Percentiles rank a stretch among this genome's conserved stretches.
Conservation (phyloP, 2,113 vertebrate genomes). For the Atrichornis clamosus region DNA sequence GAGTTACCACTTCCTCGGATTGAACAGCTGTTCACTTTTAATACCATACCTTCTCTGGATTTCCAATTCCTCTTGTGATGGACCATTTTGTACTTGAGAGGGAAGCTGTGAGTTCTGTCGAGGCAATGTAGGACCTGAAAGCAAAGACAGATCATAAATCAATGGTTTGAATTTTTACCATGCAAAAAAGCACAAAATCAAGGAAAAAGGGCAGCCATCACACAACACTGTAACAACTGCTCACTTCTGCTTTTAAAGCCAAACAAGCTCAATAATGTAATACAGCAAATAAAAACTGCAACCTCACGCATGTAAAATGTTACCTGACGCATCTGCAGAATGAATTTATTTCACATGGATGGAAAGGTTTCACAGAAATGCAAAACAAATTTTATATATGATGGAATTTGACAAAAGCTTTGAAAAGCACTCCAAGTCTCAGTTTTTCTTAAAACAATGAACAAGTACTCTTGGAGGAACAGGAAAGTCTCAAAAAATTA, state of each 20-base stretch:
- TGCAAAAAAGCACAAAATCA: neutral
- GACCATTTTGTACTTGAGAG: conserved; percentile 92
- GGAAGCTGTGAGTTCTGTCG: conserved; percentile 85
- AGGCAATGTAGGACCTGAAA: conserved; percentile 88
- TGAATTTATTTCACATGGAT: conserved; percentile 66
- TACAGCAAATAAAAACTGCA: conserved; percentile 70
- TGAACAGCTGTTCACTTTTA: neutral
- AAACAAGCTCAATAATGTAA: conserved; percentile 67
- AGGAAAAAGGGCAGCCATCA: conserved; percentile 47
- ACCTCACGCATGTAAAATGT: neutral
- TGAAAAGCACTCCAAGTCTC: conserved; percentile 52
- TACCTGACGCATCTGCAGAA: conserved; percentile 44
- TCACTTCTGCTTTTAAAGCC: conserved; percentile 64
- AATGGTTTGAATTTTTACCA: neutral
- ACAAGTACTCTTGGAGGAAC: conserved; percentile 24
- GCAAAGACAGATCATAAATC: conserved; percentile 39
- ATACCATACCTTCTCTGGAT: conserved; percentile 87
- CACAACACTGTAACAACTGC: conserved; percentile 41
- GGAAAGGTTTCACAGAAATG: conserved; percentile 62
- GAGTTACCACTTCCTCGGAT: neutral
- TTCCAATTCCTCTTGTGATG: conserved; percentile 91
- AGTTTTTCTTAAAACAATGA: conserved; percentile 64
- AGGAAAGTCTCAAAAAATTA: conserved; percentile 60
- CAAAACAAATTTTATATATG: conserved; percentile 56
- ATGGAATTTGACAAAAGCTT: conserved; percentile 54